Base-by-base conservation (phyloP, 2,797 vertebrate genomes). In the Sebastes nivosus region DNA sequence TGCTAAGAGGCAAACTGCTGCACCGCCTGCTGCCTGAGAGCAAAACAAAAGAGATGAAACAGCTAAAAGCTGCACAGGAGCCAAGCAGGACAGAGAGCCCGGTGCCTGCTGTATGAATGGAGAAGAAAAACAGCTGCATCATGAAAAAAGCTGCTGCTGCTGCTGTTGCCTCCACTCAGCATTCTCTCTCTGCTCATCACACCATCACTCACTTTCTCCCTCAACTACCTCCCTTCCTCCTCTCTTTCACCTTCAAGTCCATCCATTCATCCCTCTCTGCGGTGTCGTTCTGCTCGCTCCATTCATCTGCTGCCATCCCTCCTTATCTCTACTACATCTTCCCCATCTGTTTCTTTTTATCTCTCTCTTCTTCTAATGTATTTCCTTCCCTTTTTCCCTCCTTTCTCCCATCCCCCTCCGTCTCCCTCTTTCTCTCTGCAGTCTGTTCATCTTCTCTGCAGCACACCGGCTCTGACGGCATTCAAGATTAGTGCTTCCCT, bases 81-180 rank as follows among this genome's bases (percentile, higher is more conserved):
- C 70, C 80, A 11, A 65, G 25, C 85, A 63, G 72, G 36, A 36
- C 67, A 52, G 73, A 24, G 67, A 30, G 79, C n/a, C 77, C 1
- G 63, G 18, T 34, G 81, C 29, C 66, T 36, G 72, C 70, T 14
- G 32, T 14, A 42, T 87, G 88, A 90, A 88, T 87, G 87, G 81
- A 79, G 71, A 22, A 34, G 61, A 67, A 68, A 90, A 93, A 91
- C 72, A 61, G 90, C 91, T 82, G 88, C 88, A 82, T 93, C 92
- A 92, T 78, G 79, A 80, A 79, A 89, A 89, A 54, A 54, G 67
- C n/a, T 46, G 72, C 68, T 25, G 24, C 24, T 25, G 24, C 24
- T 66, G 70, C 82, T 77, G 74, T 75, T 71, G 67, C 61, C 20
- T 73, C 77, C 66, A 55, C 63, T 72, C 71, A 8, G 32, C 11